phyloP scores from a whole-genome alignment of 2,113 vertebrate species.

The Pollachius pollachius region DNA sequence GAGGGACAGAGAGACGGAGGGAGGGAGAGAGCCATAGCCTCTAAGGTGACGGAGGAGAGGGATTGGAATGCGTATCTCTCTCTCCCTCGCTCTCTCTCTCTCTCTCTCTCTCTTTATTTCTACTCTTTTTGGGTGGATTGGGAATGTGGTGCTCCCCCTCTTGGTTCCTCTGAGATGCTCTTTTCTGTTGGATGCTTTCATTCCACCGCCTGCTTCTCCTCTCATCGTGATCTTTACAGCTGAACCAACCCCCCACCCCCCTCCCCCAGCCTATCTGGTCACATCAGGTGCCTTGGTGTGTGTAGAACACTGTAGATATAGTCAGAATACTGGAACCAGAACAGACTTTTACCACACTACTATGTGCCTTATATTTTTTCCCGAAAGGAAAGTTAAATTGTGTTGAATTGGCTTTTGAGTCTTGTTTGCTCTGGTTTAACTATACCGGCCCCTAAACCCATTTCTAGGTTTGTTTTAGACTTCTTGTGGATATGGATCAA shows the following conservation, averaged over 20 bases:
- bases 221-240: slow-evolving; percentile 24
- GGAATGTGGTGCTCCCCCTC: slow-evolving; percentile 35
- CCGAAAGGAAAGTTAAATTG: slow-evolving; percentile 15
- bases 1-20: slow-evolving; percentile 49
- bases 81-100: not conserved
- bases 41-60: slow-evolving; percentile 26
- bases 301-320: slow-evolving; percentile 7
- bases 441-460: slow-evolving; percentile 38
- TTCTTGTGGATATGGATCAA: slow-evolving; percentile 48
- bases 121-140: slow-evolving; percentile 24
- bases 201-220: slow-evolving; percentile 36
- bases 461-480: slow-evolving; percentile 52
- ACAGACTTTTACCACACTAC: slow-evolving; percentile 20
- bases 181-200: slow-evolving; percentile 38
- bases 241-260: not conserved
- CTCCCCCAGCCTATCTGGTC: no score
- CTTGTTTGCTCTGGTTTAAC: slow-evolving; percentile 37
- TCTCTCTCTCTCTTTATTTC: slow-evolving; percentile 6
- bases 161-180: slow-evolving; percentile 17
- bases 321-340: slow-evolving; percentile 18
- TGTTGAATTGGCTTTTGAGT: not conserved
- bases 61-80: not conserved
- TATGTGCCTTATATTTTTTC: slow-evolving; percentile 33
- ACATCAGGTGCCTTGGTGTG: slow-evolving; percentile 33
- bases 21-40: slow-evolving; percentile 13